Base-by-base conservation (phyloP, 2,797 vertebrate species). In the Danio tinwini region DNA sequence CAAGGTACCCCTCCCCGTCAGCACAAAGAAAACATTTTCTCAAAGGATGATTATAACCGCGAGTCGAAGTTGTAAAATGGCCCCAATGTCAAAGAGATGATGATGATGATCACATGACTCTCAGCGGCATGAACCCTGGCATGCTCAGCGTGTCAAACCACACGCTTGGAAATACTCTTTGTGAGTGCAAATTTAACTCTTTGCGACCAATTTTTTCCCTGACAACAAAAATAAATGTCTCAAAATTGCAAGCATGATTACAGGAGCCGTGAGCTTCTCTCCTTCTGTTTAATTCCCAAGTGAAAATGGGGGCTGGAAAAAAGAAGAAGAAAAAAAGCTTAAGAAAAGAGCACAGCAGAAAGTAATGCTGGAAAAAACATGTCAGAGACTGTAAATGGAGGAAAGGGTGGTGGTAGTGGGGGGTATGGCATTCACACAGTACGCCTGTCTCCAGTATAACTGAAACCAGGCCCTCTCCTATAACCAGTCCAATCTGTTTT, bases 361-460 rank as follows among this genome's bases (percentile, higher is more conserved):
- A 83, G 84, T 81, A 78, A 82, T 77, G 81, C 86, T 90, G 87
- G 88, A 88, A 90, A 88, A 90, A 88, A 84, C 83, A 87, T 87
- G 89, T 90, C 87, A 90, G 85, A 85, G 85, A 81, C 85, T 80
- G 87, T 87, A 86, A 88, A 88, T 82, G 82, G 79, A 87, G 81
- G 81, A 84, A 84, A 85, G 83, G 84, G 81, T 83, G 88, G 84
- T 75, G 69, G 83, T 84, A 85, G 87, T 85, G 87, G 88, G 86
- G 89, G 87, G 86, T 88, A 87, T 91, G 93, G 92, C 94, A 93
- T 93, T 94, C 93, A 93, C 94, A 94, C 91, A 92, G 93, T 94
- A 91, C 94, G 94, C 90, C 95, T 96, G 95, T 95, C 95, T 96
- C 95, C 94, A 93, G 92, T 92, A 90, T 96, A 97, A 97, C 95